A percentile compares a stretch with the other conserved stretches of the same genome.
phyloP scores from a whole-genome alignment of 2,888 invertebrate species.

The Entomobrya proxima region DNA sequence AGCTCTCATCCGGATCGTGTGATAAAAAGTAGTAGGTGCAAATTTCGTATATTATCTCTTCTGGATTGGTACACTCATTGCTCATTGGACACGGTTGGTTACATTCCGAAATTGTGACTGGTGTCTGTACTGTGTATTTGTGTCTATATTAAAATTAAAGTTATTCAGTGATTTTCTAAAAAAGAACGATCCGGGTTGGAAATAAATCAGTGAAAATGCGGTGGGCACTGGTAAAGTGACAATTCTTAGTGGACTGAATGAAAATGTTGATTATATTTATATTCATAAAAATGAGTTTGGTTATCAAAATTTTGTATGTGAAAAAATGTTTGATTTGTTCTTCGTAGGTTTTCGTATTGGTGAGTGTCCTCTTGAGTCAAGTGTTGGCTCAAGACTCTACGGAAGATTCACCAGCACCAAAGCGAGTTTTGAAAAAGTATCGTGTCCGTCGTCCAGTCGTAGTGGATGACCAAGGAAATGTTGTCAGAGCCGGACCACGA shows the following conservation, averaged over 20 bases:
- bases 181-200: conserved; percentile 41
- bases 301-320: background rate
- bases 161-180: background rate
- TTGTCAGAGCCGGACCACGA: conserved; percentile 67
- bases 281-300: background rate
- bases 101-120: background rate
- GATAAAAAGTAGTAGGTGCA: too few relatives aligned
- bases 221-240: conserved; percentile 69
- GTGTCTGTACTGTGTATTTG: conserved; percentile 20
- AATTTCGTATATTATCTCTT: conserved; percentile 1
- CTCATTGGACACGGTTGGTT: conserved; percentile 24
- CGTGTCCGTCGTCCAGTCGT: conserved; percentile 73
- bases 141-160: background rate
- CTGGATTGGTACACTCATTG: background rate
- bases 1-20: conserved; percentile 66
- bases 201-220: conserved; percentile 61
- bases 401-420: conserved; percentile 73
- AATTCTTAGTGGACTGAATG: too few relatives aligned
- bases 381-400: conserved; percentile 71
- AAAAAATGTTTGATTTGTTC: conserved; percentile 50
- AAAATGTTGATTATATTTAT: background rate
- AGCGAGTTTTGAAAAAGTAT: conserved; percentile 74
- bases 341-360: conserved; percentile 70
- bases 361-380: conserved; percentile 69
- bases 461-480: conserved; percentile 71